Conservation (phyloP, 37 sponge, comb jelly and placozoan species). For the Haliclona indistincta region DNA sequence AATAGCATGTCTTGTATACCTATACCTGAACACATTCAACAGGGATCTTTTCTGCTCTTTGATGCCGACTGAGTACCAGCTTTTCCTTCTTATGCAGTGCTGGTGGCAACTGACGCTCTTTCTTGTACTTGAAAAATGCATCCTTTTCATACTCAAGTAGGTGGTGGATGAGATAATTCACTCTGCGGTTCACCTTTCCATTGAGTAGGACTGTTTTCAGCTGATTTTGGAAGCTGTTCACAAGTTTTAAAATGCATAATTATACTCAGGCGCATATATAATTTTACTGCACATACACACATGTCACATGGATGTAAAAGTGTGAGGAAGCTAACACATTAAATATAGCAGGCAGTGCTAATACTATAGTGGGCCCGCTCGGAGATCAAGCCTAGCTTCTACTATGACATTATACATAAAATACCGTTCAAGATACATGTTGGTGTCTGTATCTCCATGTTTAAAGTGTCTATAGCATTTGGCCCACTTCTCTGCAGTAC, state of each 20-base stretch:
- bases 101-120: background rate
- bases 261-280: background rate
- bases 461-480: conserved; percentile 24
- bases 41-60: conserved; percentile 7
- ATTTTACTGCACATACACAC: too few relatives aligned
- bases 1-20: too few relatives aligned
- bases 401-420: background rate
- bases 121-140: conserved; percentile 25
- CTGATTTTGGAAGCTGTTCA: conserved; percentile 31
- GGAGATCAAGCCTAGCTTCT: too few relatives aligned
- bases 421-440: conserved; percentile 23
- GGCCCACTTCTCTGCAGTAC: conserved; percentile 37
- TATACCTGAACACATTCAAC: background rate
- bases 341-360: too few relatives aligned
- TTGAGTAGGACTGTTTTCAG: conserved; percentile 25
- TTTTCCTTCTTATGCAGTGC: background rate
- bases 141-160: conserved; percentile 35
- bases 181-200: conserved; percentile 38
- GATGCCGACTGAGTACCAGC: conserved; percentile 6
- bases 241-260: background rate
- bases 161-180: conserved; percentile 13
- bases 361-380: too few relatives aligned
- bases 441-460: too few relatives aligned
- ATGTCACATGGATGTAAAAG: too few relatives aligned
- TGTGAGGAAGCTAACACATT: too few relatives aligned